phyloP scores from a whole-genome alignment of 2,888 invertebrate species.

The Eulithis prunata region DNA sequence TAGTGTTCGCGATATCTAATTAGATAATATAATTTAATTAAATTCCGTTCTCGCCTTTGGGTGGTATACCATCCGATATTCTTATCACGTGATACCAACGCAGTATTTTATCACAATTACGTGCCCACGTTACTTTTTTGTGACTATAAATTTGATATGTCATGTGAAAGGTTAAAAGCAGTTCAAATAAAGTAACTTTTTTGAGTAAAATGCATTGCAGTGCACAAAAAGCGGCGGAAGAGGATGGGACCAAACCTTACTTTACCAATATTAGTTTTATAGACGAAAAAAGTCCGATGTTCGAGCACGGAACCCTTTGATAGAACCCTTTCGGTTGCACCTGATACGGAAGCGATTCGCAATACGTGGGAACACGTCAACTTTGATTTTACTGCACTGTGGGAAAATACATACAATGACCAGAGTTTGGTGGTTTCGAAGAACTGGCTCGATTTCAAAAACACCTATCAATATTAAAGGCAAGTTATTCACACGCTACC shows the following conservation, averaged over 20 bases:
- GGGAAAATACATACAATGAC: conserved; percentile 21
- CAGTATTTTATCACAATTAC: conserved; percentile 31
- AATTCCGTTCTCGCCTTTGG: conserved; percentile 73
- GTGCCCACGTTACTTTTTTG: conserved; percentile 25
- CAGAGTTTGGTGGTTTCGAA: conserved; percentile 10
- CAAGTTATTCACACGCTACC: no score
- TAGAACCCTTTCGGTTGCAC: conserved; percentile 78
- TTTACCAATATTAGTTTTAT: conserved; percentile 83
- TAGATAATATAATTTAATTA: conserved; percentile 74
- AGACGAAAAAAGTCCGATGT: conserved; percentile 77
- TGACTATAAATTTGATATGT: conserved; percentile 55
- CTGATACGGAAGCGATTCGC: conserved; percentile 83
- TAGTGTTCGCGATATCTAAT: conserved; percentile 73
- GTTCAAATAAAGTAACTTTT: conserved; percentile 75
- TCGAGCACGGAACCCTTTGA: conserved; percentile 70
- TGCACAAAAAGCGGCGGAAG: conserved; percentile 80
- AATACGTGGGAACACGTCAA: conserved; percentile 67
- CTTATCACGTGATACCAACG: conserved; percentile 57
- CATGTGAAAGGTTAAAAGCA: conserved; percentile 59
- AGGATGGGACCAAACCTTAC: conserved; percentile 74
- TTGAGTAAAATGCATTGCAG: conserved; percentile 67
- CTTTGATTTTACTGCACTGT: conserved; percentile 27
- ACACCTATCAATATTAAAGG: background rate
- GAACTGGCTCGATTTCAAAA: background rate
- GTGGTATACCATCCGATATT: conserved; percentile 63